Evolutionary conservation across 2,113 vertebrate species (phyloP).

Genomic region (Murina feae): DNA sequence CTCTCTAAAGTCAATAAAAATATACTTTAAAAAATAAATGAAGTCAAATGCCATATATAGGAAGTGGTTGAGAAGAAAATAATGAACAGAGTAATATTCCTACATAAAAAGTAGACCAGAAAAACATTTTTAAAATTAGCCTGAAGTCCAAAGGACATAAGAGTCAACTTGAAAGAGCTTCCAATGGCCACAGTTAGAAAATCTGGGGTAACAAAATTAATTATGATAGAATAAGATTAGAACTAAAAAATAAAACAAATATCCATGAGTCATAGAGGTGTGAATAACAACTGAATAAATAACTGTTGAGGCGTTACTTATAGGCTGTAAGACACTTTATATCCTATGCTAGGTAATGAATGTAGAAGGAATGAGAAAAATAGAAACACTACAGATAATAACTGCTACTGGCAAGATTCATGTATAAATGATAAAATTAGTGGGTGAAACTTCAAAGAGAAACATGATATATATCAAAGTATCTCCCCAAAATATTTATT

Average conservation of each 20-base stretch:
- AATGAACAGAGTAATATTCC: not conserved
- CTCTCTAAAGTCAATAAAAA: not conserved
- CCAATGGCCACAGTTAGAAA: not conserved
- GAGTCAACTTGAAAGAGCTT: not conserved
- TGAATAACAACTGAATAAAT: not conserved
- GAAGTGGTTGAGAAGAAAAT: not conserved
- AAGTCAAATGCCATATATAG: not conserved
- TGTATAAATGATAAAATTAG: not conserved
- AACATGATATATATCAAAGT: not conserved
- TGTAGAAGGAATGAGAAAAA: not conserved
- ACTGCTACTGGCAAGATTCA: not conserved
- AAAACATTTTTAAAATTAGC: slow-evolving; percentile 3
- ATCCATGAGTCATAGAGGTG: not conserved
- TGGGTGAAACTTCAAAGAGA: not conserved
- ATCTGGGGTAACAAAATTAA: not conserved
- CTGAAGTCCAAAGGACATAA: not conserved
- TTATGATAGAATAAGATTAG: not conserved
- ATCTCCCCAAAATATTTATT: not conserved
- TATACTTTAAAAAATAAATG: not conserved
- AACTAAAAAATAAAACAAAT: slow-evolving; percentile 1
- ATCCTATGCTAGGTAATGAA: not conserved
- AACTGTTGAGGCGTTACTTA: not conserved
- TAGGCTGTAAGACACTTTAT: not conserved
- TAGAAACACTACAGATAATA: not conserved
- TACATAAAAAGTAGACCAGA: not conserved